phyloP scores from a whole-genome alignment of 2,797 vertebrate species.

The Pangasius sanitwongsei region DNA sequence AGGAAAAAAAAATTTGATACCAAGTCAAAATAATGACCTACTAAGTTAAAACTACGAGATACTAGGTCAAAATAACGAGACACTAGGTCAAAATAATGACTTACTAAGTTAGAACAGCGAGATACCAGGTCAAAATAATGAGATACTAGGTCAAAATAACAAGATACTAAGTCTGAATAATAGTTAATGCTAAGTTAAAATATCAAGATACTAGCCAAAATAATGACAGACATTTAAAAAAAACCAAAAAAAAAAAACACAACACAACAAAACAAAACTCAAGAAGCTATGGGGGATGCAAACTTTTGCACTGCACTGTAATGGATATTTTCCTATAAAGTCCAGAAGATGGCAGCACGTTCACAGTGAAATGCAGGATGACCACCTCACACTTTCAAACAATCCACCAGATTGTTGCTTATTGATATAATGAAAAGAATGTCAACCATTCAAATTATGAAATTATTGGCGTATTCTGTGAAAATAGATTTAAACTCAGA shows the following conservation, averaged over 20 bases:
- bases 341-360: constrained; percentile 58
- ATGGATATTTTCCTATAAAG: neutral
- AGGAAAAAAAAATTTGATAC: neutral
- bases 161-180: neutral
- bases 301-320: neutral
- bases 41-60: no score
- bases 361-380: neutral
- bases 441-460: neutral
- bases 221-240: neutral
- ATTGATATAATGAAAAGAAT: neutral
- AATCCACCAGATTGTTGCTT: neutral
- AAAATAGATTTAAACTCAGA: neutral
- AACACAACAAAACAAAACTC: no score
- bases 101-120: neutral
- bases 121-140: neutral
- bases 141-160: neutral
- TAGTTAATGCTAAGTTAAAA: no score
- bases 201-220: neutral
- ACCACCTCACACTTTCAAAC: neutral
- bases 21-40: neutral
- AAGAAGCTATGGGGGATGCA: neutral
- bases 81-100: neutral
- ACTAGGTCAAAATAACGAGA: neutral
- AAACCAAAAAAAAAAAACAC: no score
- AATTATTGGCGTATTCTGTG: neutral